Conservation (phyloP, 2,113 vertebrate species). For the Barnardius zonarius region DNA sequence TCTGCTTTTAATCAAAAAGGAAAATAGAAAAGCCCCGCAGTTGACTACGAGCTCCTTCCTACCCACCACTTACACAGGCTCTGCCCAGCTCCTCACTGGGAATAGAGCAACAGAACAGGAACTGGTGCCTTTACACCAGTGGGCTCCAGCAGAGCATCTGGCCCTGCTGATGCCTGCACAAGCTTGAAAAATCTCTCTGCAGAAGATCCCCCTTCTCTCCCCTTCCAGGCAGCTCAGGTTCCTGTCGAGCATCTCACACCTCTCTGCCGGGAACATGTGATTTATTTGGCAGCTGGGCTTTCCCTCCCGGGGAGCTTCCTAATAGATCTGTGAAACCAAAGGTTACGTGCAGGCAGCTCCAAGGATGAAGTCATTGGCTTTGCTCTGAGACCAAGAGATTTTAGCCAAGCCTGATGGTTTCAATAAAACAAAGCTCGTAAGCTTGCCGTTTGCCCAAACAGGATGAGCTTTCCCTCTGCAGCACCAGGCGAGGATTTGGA, state of each 20-base stretch:
- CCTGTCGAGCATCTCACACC: slow-evolving; percentile 38
- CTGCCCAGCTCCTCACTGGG: not conserved
- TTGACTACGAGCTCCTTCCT: not conserved
- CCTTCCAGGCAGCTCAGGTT: slow-evolving; percentile 4
- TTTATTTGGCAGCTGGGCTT: slow-evolving; percentile 51
- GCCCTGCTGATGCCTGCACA: not conserved
- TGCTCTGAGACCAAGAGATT: slow-evolving; percentile 21
- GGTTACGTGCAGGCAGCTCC: slow-evolving; percentile 35
- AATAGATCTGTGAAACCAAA: slow-evolving; percentile 49
- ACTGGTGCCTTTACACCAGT: rapidly evolving
- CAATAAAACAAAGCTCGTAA: slow-evolving; percentile 40
- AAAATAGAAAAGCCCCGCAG: slow-evolving; percentile 12
- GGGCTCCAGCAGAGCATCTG: not conserved
- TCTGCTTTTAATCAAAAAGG: slow-evolving; percentile 74
- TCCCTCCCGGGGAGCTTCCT: slow-evolving; percentile 56
- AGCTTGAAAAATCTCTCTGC: not conserved
- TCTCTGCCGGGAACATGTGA: slow-evolving; percentile 38
- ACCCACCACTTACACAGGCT: not conserved
- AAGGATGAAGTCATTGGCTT: slow-evolving; percentile 66
- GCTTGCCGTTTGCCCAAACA: not conserved
- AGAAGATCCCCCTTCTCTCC: not conserved
- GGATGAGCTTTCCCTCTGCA: not conserved
- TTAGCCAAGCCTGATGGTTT: slow-evolving; percentile 65
- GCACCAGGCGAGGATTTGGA: not conserved
- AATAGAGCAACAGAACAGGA: not conserved